Evolutionary conservation across 1,140 invertebrate genomes (phyloP), one percentile per base, ranked within the genome.

Genomic region (Drosophila prosaltans): DNA sequence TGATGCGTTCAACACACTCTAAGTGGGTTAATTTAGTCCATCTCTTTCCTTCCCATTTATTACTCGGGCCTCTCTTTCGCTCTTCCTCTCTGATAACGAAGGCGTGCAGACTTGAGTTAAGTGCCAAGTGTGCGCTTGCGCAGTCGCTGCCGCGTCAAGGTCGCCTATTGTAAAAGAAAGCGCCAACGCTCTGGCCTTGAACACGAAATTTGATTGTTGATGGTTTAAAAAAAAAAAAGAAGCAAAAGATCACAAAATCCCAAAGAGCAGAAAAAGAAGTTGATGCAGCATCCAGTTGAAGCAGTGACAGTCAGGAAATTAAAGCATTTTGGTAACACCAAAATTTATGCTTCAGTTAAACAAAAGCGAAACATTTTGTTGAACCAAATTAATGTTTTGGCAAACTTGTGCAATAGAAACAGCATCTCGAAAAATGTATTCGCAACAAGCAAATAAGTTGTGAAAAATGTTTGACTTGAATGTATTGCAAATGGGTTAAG

Each of bases 91-190:
- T 84, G 84, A 80, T 89, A 88, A 89, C 84, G 69, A 51, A 61
- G 68, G 68, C 58, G 62, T 65, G 71, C 60, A 74, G 78, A 74
- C 72, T 69, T 51, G 16, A 32, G 40, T 26, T 67, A 64, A 73
- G 59, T 64, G 73, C 73, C 65, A 65, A 60, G 58, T 55, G 60
- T 26, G 74, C 78, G 74, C 80, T 83, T 83, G 76, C 81, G 81
- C 77, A 81, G 81, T 72, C 74, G 78, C 62, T 43, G 51, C 71
- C 36, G 75, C 80, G 57, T 89, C 84, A 89, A 89, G 84, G 84
- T 89, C 84, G 84, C 72, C 84, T 89, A 90, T 89, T 89, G 81
- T 89, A 90, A 89, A 89, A 89, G 84, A 89, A 89, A 89, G 84
- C 84, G 84, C 69, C 81, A 89, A 60, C 73, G 84, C 63, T 51